Evolutionary conservation across 2,888 invertebrate genomes (phyloP).

Genomic region (Tiphia femorata): DNA sequence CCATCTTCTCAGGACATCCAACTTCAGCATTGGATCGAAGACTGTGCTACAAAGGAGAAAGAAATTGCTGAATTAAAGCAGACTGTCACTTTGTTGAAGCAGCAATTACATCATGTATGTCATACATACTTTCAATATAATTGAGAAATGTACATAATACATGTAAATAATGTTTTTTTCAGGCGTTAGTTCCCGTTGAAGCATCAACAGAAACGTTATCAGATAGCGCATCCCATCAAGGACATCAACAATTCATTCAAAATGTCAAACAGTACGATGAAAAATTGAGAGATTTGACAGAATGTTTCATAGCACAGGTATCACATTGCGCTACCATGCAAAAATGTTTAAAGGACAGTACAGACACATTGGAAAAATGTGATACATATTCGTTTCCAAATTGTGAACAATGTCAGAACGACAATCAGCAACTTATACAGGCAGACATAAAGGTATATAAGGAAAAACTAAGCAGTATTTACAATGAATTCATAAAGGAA

Average conservation of each 20-base stretch:
- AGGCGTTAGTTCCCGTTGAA: conserved; percentile 4
- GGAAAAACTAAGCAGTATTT: conserved; percentile 36
- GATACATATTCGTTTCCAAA: conserved; percentile 16
- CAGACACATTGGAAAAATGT: conserved; percentile 38
- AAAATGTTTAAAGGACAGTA: conserved; percentile 45
- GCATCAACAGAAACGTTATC: background rate
- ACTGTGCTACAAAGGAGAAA: conserved; percentile 13
- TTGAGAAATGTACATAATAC: background rate
- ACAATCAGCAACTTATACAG: conserved; percentile 2
- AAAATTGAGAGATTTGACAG: conserved; percentile 39
- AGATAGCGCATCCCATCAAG: background rate
- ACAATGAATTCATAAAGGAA: conserved; percentile 42
- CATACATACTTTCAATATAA: background rate
- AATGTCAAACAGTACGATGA: conserved; percentile 48
- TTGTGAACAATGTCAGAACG: background rate
- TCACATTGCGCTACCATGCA: conserved; percentile 45
- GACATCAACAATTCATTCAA: conserved; percentile 33
- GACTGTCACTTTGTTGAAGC: conserved; percentile 17
- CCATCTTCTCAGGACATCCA: background rate
- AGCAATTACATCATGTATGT: conserved; percentile 26
- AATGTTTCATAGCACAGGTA: conserved; percentile 47
- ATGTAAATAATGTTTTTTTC: conserved; percentile 16
- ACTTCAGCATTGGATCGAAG: background rate
- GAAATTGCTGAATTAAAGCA: conserved; percentile 19
- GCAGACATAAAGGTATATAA: conserved; percentile 15